Evolutionary conservation across 2,888 invertebrate genomes (phyloP).

Genomic region (Ptilodon capucinus): DNA sequence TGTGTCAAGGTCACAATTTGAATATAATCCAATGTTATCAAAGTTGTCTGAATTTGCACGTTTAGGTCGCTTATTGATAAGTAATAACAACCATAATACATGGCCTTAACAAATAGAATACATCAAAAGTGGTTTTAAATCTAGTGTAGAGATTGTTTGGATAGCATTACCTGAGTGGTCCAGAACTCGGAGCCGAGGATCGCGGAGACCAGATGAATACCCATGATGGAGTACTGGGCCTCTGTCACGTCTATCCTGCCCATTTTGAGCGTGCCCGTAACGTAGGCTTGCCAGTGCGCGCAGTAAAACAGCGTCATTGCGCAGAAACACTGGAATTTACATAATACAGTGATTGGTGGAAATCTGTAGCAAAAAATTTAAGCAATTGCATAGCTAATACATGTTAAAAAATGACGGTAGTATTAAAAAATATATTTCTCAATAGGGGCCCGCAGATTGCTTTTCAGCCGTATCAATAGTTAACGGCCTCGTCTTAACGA

Average conservation of each 20-base stretch:
- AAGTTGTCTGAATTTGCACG: background rate
- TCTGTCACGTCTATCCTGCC: slow-evolving; percentile 98
- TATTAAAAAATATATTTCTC: no score
- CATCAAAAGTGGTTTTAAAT: no score
- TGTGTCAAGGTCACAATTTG: background rate
- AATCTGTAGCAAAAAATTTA: no score
- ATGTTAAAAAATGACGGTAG: no score
- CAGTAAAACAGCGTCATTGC: slow-evolving; percentile 98
- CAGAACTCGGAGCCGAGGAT: slow-evolving; percentile 94
- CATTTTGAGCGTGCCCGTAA: slow-evolving; percentile 95
- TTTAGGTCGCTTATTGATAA: background rate
- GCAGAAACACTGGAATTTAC: slow-evolving; percentile 91
- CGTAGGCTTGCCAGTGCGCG: slow-evolving; percentile 99
- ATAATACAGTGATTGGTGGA: no score
- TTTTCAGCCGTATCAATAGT: no score
- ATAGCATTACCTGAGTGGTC: slow-evolving; percentile 83
- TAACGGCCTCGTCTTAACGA: no score
- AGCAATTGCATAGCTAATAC: no score
- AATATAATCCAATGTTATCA: background rate
- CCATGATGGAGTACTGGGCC: slow-evolving; percentile 96
- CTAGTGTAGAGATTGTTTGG: slow-evolving; percentile 7
- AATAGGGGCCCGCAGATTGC: no score
- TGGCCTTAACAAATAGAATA: no score
- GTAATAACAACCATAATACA: background rate
- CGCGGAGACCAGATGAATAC: slow-evolving; percentile 93